phyloP scores from a whole-genome alignment of 2,797 vertebrate species.

The Enteromius trimaculatus region DNA sequence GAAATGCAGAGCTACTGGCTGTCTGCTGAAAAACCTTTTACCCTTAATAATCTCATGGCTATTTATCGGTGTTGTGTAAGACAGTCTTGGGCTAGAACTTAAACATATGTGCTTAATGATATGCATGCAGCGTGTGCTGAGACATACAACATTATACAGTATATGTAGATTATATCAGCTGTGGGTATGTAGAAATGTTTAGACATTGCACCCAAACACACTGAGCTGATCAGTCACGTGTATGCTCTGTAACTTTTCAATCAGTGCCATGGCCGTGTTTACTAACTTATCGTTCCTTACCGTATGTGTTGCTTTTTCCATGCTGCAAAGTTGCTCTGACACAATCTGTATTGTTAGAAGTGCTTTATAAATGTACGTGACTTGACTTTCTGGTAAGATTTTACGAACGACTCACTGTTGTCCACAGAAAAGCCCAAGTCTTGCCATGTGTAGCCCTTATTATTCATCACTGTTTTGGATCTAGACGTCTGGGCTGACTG shows the following conservation, averaged over 20 bases:
- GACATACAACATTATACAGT: background rate
- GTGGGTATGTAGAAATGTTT: constrained; percentile 12
- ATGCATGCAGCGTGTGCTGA: background rate
- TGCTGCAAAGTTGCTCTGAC: background rate
- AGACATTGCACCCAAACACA: constrained; percentile 16
- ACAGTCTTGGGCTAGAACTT: background rate
- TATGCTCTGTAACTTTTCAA: background rate
- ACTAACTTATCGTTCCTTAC: background rate
- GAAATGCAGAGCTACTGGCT: background rate
- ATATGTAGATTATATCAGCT: background rate
- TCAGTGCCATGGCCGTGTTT: background rate
- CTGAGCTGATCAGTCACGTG: background rate
- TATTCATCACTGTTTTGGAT: constrained; percentile 44
- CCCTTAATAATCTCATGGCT: constrained; percentile 3
- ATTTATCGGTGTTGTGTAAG: background rate
- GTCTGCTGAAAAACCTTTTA: constrained; percentile 3
- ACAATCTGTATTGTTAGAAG: background rate
- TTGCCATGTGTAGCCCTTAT: constrained; percentile 30
- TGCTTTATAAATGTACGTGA: background rate
- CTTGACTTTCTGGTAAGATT: background rate
- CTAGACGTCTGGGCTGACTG: constrained; percentile 28
- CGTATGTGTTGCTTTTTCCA: background rate
- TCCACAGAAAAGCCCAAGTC: background rate
- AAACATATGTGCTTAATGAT: constrained; percentile 16
- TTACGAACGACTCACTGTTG: background rate